phyloP scores from a whole-genome alignment of 2,113 vertebrate species.

The Opisthocomus hoazin region DNA sequence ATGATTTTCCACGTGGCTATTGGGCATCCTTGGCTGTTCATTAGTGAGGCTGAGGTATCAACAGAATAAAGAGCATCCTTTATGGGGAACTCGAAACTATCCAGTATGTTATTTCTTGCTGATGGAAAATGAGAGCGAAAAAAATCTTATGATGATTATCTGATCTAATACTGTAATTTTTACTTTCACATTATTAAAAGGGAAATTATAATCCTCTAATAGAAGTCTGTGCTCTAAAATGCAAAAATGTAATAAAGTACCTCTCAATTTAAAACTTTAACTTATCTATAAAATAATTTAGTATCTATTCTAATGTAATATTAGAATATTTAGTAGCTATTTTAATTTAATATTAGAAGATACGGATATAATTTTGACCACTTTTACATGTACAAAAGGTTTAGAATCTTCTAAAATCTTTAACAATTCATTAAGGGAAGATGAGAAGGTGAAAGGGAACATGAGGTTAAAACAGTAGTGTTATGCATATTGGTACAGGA shows the following conservation, averaged over 20 bases:
- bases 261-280: constrained; percentile 44
- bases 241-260: constrained; percentile 30
- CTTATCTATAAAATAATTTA: constrained; percentile 48
- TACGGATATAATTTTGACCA: background rate
- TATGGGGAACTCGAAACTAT: background rate
- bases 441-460: background rate
- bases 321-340: constrained; percentile 45
- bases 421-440: background rate
- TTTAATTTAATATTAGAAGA: constrained; percentile 20
- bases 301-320: constrained; percentile 2
- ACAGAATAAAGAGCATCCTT: background rate
- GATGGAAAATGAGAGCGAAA: background rate
- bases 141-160: background rate
- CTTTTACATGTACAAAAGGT: background rate
- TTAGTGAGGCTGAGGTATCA: background rate
- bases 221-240: background rate
- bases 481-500: background rate
- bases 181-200: background rate
- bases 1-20: background rate
- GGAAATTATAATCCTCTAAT: background rate
- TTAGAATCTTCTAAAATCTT: background rate
- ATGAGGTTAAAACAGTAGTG: background rate
- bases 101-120: background rate
- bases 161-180: background rate
- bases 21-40: background rate